Evolutionary conservation across 2,888 invertebrate species (phyloP).

Genomic region (Cheilosia pagana): DNA sequence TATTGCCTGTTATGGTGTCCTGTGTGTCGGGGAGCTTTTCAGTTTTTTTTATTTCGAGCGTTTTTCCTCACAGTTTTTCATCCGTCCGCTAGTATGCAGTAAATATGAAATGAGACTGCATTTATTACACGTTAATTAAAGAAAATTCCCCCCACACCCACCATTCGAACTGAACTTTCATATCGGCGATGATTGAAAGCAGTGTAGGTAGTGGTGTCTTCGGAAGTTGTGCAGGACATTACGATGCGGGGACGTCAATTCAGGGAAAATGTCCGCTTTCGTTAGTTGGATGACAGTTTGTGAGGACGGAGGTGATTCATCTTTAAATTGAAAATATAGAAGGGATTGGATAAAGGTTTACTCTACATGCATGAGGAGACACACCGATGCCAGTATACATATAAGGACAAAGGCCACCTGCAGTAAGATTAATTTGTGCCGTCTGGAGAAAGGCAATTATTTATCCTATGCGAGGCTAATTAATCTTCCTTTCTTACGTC

Average conservation of each 20-base stretch:
- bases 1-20: not conserved
- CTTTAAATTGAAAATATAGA: slow-evolving; percentile 44
- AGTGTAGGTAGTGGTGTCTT: slow-evolving; percentile 20
- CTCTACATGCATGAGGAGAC: slow-evolving; percentile 8
- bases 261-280: slow-evolving; percentile 54
- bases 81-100: slow-evolving; percentile 43
- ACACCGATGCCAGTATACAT: slow-evolving; percentile 27
- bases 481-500: slow-evolving; percentile 66
- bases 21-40: slow-evolving; percentile 37
- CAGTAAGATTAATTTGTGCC: slow-evolving; percentile 54
- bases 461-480: slow-evolving; percentile 68
- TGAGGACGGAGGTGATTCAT: slow-evolving; percentile 49
- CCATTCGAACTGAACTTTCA: slow-evolving; percentile 49
- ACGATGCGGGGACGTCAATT: slow-evolving; percentile 57
- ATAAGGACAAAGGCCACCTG: not conserved
- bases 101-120: slow-evolving; percentile 72
- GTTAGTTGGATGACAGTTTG: slow-evolving; percentile 45
- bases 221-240: slow-evolving; percentile 33
- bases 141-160: slow-evolving; percentile 48
- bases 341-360: slow-evolving; percentile 11
- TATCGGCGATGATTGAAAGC: slow-evolving; percentile 11
- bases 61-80: slow-evolving; percentile 42
- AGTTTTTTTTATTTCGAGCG: slow-evolving; percentile 51
- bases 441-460: slow-evolving; percentile 65
- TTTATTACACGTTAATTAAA: slow-evolving; percentile 73